phyloP scores from a whole-genome alignment of 2,113 vertebrate species.

The Pelusios castaneus region DNA sequence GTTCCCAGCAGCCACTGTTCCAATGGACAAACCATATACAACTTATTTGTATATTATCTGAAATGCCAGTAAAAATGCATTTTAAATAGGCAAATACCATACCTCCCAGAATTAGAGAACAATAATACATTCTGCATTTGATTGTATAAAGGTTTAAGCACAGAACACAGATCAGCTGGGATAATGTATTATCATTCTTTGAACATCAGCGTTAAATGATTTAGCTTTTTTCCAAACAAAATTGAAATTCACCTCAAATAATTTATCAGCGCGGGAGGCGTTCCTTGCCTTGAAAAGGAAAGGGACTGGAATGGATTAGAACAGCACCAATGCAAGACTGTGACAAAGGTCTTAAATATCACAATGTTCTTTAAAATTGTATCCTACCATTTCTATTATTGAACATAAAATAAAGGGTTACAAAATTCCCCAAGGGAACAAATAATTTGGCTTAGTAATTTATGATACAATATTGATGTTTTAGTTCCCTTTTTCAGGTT shows the following conservation, averaged over 20 bases:
- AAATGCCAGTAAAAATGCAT: not conserved
- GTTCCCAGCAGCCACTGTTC: constrained; percentile 33
- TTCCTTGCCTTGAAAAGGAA: not conserved
- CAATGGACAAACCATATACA: not conserved
- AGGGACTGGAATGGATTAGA: not conserved
- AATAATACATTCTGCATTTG: not conserved
- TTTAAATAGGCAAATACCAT: not conserved
- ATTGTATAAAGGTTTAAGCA: not conserved
- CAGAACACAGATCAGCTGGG: not conserved
- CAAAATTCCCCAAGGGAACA: not conserved
- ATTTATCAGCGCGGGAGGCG: not conserved
- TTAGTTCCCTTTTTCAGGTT: not conserved
- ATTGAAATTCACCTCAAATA: not conserved
- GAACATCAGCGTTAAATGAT: not conserved
- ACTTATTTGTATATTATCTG: not conserved
- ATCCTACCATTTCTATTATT: not conserved
- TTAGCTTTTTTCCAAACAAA: not conserved
- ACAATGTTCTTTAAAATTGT: not conserved
- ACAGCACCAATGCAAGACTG: not conserved
- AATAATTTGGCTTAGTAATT: not conserved
- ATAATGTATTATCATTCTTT: not conserved
- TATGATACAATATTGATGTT: not conserved
- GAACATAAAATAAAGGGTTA: not conserved
- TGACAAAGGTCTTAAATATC: no score
- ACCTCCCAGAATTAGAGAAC: not conserved